Percentiles rank a stretch among this genome's conserved stretches.
Conservation (phyloP, 2,797 vertebrate genomes). For the Leptoclinus maculatus region DNA sequence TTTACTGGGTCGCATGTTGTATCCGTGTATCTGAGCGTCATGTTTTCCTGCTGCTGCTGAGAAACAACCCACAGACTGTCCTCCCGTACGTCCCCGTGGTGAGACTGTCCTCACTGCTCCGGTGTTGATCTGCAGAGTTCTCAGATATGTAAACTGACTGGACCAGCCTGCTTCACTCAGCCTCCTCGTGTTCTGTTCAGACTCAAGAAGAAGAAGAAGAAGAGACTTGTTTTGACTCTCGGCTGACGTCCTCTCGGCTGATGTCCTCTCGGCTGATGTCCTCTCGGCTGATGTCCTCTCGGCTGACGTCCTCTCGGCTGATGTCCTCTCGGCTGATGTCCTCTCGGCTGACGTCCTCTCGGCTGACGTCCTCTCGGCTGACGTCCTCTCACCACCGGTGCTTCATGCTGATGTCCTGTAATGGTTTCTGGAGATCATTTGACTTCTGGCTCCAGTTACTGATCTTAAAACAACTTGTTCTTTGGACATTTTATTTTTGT, state of each 20-base stretch:
- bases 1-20: conserved; percentile 13
- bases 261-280: no score
- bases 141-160: conserved; percentile 9
- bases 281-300: not conserved
- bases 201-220: conserved; percentile 1
- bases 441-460: not conserved
- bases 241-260: conserved; percentile 1
- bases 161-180: not conserved
- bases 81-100: not conserved
- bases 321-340: not conserved
- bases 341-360: no score
- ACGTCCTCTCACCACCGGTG: conserved; percentile 26
- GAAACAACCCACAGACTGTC: conserved; percentile 3
- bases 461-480: conserved; percentile 15
- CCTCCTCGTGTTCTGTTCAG: conserved; percentile 1
- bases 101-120: conserved; percentile 4
- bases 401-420: conserved; percentile 14
- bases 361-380: conserved; percentile 1
- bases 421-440: not conserved
- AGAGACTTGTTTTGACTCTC: not conserved
- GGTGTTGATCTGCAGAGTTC: not conserved
- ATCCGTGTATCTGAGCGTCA: not conserved
- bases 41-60: conserved; percentile 6
- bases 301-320: not conserved
- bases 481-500: conserved; percentile 4